Percentiles rank a stretch among this genome's conserved stretches.
phyloP scores from a whole-genome alignment of 2,888 invertebrate genomes.

The Aphelenchoides bicaudatus region DNA sequence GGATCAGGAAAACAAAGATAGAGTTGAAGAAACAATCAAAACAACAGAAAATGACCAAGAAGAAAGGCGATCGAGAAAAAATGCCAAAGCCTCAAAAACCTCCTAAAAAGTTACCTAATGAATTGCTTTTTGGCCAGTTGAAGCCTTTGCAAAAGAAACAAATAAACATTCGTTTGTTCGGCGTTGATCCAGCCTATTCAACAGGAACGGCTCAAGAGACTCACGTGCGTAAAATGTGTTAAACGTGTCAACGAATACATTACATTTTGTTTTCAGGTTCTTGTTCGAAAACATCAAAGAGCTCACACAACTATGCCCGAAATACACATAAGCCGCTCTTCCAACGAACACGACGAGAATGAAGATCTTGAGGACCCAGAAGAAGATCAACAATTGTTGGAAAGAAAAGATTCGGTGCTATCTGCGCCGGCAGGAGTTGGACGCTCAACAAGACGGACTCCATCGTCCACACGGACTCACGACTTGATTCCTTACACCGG shows the following conservation, averaged over 20 bases:
- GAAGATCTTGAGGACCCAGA: not conserved
- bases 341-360: slow-evolving; percentile 4
- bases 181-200: slow-evolving; percentile 56
- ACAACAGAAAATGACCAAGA: too few species aligned
- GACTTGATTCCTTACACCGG: slow-evolving; percentile 59
- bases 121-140: slow-evolving; percentile 28
- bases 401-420: not conserved
- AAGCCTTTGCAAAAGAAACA: slow-evolving; percentile 37
- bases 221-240: not conserved
- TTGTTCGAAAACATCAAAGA: slow-evolving; percentile 11
- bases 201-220: slow-evolving; percentile 37
- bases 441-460: not conserved
- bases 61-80: too few species aligned
- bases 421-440: slow-evolving; percentile 16
- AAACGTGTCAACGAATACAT: not conserved
- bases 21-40: slow-evolving; percentile 1
- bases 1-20: not conserved
- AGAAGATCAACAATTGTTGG: not conserved
- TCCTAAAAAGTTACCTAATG: too few species aligned
- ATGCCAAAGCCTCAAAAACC: too few species aligned
- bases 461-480: slow-evolving; percentile 28
- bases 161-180: slow-evolving; percentile 53
- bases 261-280: not conserved
- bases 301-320: too few species aligned
- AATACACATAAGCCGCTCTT: not conserved